A percentile compares a stretch with the other conserved stretches of the same genome.
Conservation (phyloP, 1,140 invertebrate genomes). For the Yoshiicerus persimilis region DNA sequence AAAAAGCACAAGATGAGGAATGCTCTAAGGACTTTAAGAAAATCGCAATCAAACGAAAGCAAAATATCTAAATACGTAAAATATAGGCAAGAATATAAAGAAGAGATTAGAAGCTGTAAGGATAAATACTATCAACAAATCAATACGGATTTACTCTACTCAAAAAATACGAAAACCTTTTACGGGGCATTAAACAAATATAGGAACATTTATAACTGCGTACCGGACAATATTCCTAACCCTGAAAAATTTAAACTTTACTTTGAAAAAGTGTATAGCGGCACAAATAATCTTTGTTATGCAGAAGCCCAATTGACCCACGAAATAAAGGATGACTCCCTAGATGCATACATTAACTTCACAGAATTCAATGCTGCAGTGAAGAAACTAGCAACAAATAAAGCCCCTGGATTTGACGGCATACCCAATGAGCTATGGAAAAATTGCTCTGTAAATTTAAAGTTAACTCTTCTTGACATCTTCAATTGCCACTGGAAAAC, state of each 20-base stretch:
- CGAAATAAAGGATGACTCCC: background rate
- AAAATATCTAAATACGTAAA: background rate
- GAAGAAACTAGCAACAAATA: background rate
- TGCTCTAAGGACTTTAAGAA: background rate
- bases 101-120: too few species aligned
- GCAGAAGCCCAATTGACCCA: background rate
- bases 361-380: background rate
- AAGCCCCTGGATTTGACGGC: background rate
- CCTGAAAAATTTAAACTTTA: background rate
- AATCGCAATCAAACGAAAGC: background rate
- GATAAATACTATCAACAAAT: background rate
- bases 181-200: background rate
- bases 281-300: background rate
- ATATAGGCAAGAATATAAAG: background rate
- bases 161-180: background rate
- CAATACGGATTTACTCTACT: background rate
- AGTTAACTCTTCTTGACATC: background rate
- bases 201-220: background rate
- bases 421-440: background rate
- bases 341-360: background rate
- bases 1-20: background rate
- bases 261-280: background rate
- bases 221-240: background rate
- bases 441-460: background rate
- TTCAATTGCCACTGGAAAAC: background rate